phyloP scores from a whole-genome alignment of 2,888 invertebrate species.

The Bellardia pandia region DNA sequence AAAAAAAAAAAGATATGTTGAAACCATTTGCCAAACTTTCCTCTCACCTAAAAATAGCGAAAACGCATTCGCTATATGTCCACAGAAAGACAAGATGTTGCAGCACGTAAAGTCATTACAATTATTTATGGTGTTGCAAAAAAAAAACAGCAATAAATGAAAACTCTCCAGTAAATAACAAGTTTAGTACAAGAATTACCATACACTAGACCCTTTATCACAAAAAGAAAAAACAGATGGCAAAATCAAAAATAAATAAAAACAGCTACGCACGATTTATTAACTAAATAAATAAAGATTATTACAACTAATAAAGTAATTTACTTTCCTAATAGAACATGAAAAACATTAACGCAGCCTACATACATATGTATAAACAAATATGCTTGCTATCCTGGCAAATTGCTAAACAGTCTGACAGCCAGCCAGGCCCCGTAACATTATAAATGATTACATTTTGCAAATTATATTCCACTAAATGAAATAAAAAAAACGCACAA shows the following conservation, averaged over 20 bases:
- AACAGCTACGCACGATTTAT: slow-evolving; percentile 72
- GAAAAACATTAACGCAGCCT: not conserved
- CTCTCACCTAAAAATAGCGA: not conserved
- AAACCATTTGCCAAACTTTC: not conserved
- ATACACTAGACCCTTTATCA: slow-evolving; percentile 13
- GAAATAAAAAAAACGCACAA: slow-evolving; percentile 5
- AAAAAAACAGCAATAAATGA: slow-evolving; percentile 39
- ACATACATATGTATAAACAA: slow-evolving; percentile 1
- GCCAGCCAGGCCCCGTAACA: not conserved
- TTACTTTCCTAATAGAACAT: slow-evolving; percentile 1
- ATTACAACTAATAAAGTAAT: slow-evolving; percentile 64
- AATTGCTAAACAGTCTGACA: slow-evolving; percentile 2
- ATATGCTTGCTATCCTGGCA: slow-evolving; percentile 20
- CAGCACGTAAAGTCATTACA: slow-evolving; percentile 75
- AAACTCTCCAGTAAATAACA: slow-evolving; percentile 42
- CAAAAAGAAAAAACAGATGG: slow-evolving; percentile 54
- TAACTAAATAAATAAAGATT: slow-evolving; percentile 71
- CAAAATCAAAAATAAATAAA: slow-evolving; percentile 57
- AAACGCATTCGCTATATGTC: slow-evolving; percentile 15
- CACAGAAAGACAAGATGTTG: slow-evolving; percentile 46
- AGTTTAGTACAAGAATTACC: slow-evolving; percentile 31
- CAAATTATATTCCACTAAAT: slow-evolving; percentile 45
- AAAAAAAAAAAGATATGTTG: not conserved
- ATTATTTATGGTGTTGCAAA: slow-evolving; percentile 74
- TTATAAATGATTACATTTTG: slow-evolving; percentile 66